These are phyloP conservation scores for Chlorodrepanis virens DNA, from an alignment of 2,113 vertebrate genomes.

Conservation along the genomic window DNA sequence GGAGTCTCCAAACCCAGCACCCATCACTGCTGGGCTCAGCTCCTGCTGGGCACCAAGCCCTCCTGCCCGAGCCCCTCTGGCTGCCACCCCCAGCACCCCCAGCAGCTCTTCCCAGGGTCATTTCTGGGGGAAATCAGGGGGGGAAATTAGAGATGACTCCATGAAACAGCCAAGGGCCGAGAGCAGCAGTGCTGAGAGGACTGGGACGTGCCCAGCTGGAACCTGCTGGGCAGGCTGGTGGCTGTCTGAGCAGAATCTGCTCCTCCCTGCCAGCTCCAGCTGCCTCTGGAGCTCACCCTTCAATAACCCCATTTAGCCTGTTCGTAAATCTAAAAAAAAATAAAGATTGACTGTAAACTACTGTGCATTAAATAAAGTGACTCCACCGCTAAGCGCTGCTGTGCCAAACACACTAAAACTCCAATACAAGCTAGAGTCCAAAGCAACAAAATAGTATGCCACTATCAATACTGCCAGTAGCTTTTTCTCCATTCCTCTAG, in stretches of 20 bases:
- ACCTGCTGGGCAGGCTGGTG: neutral
- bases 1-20: neutral
- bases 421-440: too few relatives aligned
- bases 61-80: neutral
- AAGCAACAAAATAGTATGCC: too few relatives aligned
- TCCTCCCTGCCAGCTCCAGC: neutral
- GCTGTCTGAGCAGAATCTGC: neutral
- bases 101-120: neutral
- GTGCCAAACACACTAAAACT: too few relatives aligned
- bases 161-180: fast-evolving
- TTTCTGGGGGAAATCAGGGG: neutral
- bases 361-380: too few relatives aligned
- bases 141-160: neutral
- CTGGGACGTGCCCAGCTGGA: neutral
- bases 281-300: too few relatives aligned
- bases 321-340: too few relatives aligned
- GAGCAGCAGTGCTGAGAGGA: neutral
- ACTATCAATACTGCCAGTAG: too few relatives aligned
- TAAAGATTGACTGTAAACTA: too few relatives aligned
- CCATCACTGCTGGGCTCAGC: neutral
- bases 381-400: too few relatives aligned
- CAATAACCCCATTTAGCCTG: too few relatives aligned
- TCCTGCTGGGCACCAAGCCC: fast-evolving
- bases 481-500: too few relatives aligned
- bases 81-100: neutral